Evolutionary conservation across 2,113 vertebrate species (phyloP), one percentile per base, ranked within the genome.

Genomic region (Cichladusa arquata): DNA sequence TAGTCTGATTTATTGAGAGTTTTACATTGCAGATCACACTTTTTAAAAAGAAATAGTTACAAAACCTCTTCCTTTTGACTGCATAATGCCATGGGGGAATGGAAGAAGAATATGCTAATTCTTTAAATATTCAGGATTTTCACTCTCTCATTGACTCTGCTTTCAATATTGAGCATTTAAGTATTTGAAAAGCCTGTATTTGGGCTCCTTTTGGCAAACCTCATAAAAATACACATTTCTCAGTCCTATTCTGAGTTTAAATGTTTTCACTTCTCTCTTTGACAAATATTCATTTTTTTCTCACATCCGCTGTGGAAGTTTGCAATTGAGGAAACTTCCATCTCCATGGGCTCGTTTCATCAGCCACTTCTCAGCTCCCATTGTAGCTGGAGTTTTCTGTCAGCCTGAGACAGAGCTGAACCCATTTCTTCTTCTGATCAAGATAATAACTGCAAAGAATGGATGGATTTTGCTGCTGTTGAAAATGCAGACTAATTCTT

Each of bases 401-500:
- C 85, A 91, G 57, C 26, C 86, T 93, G 84, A 95, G 82, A 56
- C 20, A 31, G 20, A 65, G 79, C 50, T 80, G 93, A 87, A 34
- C 65, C 90, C 7, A 4, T 94, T 95, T 88, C 45, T 94, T 65
- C 83, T 79, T 48, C 83, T 74, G 81, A 94, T 94, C 77, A 81
- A 82, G 83, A 94, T 92, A 96, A 95, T 90, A 95, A 93, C 73
- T 86, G 90, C 78, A 36, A 85, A 95, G 94, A 97, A 95, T 5
- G 83, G 88, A 94, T 95, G 92, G 61, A 82, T 95, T 96, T 95
- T 77, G 88, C 78, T 74, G 69, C 64, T 48, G 44, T 77, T 62
- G 72, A 89, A 97, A 97, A 96, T 86, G 80, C 62, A 93, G 87
- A 92, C 91, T 91, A 93, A 93, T 92, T 96, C 92, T 88, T 92